A percentile compares a stretch with the other conserved stretches of the same genome.
These are phyloP conservation scores for Pristis pectinata DNA, from an alignment of 2,797 vertebrate genomes.

Conservation along the genomic window DNA sequence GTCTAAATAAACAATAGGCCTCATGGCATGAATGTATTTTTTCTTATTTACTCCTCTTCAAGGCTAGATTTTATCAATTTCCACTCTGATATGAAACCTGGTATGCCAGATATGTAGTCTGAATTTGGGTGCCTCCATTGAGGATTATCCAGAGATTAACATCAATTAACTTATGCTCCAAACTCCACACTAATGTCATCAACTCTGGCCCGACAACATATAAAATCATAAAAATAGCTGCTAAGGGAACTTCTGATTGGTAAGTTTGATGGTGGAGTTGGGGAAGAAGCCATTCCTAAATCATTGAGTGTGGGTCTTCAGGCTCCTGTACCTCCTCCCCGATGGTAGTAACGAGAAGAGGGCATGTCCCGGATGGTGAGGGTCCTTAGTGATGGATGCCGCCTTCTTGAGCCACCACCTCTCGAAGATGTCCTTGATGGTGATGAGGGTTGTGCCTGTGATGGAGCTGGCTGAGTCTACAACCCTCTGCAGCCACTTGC, in stretches of 20 bases:
- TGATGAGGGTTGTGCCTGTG: too few species aligned
- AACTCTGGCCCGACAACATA: background rate
- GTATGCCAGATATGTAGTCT: background rate
- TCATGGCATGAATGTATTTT: background rate
- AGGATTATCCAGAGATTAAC: background rate
- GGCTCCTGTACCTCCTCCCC: too few species aligned
- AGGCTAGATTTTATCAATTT: background rate
- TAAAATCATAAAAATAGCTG: background rate
- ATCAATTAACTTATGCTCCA: background rate
- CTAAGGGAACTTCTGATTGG: background rate
- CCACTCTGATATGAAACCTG: background rate
- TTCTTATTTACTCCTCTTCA: background rate
- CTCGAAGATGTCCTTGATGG: too few species aligned
- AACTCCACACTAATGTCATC: background rate
- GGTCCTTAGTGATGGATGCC: too few species aligned
- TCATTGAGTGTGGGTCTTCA: too few species aligned
- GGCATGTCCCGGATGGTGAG: too few species aligned
- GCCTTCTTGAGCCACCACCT: too few species aligned
- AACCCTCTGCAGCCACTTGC: too few species aligned
- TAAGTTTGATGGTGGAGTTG: background rate
- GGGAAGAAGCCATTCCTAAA: too few species aligned
- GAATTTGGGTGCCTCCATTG: background rate
- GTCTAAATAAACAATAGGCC: background rate
- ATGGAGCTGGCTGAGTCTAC: too few species aligned
- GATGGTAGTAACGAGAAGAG: too few species aligned